These are phyloP conservation scores for Drosophila dives DNA, from an alignment of 2,888 invertebrate genomes.

Conservation along the genomic window DNA sequence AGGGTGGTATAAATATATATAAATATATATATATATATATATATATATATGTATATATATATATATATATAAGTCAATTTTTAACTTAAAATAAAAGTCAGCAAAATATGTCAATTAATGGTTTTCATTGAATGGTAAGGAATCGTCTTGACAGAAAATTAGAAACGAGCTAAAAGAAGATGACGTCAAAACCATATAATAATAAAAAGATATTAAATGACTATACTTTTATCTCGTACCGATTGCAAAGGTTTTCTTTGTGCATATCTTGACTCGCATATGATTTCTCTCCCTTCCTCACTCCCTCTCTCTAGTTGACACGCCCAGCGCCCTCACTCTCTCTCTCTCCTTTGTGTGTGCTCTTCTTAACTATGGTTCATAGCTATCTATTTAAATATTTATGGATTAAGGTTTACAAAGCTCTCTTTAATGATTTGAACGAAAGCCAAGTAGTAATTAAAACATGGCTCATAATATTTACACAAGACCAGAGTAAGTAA, in stretches of 20 bases:
- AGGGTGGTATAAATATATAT: background rate
- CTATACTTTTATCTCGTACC: background rate
- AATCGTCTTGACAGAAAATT: background rate
- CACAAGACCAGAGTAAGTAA: constrained; percentile 24
- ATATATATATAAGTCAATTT: background rate
- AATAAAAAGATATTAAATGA: background rate
- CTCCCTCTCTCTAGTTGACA: background rate
- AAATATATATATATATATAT: background rate
- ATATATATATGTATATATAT: background rate
- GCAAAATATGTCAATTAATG: background rate
- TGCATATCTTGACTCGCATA: background rate
- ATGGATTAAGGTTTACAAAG: constrained; percentile 9
- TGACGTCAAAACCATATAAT: background rate
- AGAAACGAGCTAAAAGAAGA: background rate
- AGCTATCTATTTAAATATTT: constrained; percentile 6
- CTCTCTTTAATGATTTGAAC: constrained; percentile 8
- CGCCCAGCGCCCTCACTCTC: background rate
- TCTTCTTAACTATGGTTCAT: constrained; percentile 46
- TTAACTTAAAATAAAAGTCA: background rate
- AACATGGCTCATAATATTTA: constrained; percentile 37
- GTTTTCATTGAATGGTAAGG: background rate
- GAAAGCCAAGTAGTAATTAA: constrained; percentile 19
- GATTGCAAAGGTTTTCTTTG: background rate
- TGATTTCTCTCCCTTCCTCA: background rate
- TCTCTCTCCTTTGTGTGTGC: background rate